Evolutionary conservation across 1,140 invertebrate species (phyloP), one percentile per base, ranked within the genome.

Genomic region (Cyclina sinensis): DNA sequence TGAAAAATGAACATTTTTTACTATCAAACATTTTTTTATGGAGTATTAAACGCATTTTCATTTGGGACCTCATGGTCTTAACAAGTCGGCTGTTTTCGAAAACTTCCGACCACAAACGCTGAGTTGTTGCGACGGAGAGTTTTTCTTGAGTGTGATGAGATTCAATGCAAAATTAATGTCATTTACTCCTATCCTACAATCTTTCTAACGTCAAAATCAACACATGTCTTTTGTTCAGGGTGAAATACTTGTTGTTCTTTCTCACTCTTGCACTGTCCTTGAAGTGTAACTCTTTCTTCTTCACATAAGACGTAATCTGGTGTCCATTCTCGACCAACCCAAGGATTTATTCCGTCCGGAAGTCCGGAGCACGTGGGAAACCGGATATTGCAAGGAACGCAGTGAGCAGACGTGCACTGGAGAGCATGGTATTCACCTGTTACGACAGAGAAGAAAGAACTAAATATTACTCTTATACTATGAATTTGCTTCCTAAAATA

Each of bases 351-450:
- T 9, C 90, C 90, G 39, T 91, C 79, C 5, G 79, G 70, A 48
- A 83, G 79, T 43, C 89, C 90, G 0, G 5, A 68, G 39, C 90
- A 91, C n/a, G 68, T 74, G 9, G 90, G 88, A 62, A 74, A 85
- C n/a, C 85, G 70, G 18, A 91, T 62, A 16, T 80, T n/a, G 39
- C 90, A 91, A 21, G 90, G 90, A 46, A 85, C 18, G 35, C 90
- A 91, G 32, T 90, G 88, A 30, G 85, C 59, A 18, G 37, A 18
- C 11, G 51, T 11, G 57, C 90, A 91, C 39, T 87, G 88, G 54
- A 83, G 78, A 5, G 30, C 43, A 9, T 39, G 32, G 37, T 91
- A 89, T n/a, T 91, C 88, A 68, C 90, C 90, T 91, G 70, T 27
- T 85, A 82, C 7, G 2, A 54, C 12, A 54, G 3, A 54, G 21